Evolutionary conservation across 2,113 vertebrate genomes (phyloP).

Genomic region (Ceyx cyanopectus): DNA sequence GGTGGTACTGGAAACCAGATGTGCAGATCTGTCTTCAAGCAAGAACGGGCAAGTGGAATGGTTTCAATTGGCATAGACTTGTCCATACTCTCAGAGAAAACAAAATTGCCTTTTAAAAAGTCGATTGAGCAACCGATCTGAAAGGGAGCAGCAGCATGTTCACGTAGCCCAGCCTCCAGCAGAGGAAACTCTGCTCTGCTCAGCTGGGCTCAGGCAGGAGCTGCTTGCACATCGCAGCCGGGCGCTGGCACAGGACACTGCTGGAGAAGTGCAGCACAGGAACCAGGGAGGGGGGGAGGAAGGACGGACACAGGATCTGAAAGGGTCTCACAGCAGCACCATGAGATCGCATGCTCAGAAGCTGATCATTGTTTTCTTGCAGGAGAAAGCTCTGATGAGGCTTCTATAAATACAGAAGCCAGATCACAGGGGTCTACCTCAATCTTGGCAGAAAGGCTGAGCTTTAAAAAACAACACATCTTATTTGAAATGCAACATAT

Average conservation of each 20-base stretch:
- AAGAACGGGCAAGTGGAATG: neutral
- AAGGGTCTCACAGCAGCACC: constrained; percentile 35
- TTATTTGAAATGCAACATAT: neutral
- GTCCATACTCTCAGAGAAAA: constrained; percentile 14
- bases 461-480: neutral
- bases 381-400: constrained; percentile 27
- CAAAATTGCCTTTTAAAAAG: constrained; percentile 31
- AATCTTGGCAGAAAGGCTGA: constrained; percentile 51
- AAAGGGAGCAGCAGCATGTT: neutral
- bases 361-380: constrained; percentile 32
- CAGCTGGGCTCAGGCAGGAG: neutral
- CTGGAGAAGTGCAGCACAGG: neutral
- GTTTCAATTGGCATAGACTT: neutral
- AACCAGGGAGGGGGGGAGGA: neutral
- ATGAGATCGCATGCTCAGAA: constrained; percentile 64
- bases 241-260: neutral
- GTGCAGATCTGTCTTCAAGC: constrained; percentile 21
- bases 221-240: neutral
- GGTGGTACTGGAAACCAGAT: constrained; percentile 17
- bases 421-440: constrained; percentile 29
- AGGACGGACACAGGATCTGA: neutral
- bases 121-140: neutral
- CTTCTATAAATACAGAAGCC: constrained; percentile 57
- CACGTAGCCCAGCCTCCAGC: neutral
- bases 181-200: neutral